phyloP scores from a whole-genome alignment of 2,888 invertebrate species.

The Odiellus spinosus region DNA sequence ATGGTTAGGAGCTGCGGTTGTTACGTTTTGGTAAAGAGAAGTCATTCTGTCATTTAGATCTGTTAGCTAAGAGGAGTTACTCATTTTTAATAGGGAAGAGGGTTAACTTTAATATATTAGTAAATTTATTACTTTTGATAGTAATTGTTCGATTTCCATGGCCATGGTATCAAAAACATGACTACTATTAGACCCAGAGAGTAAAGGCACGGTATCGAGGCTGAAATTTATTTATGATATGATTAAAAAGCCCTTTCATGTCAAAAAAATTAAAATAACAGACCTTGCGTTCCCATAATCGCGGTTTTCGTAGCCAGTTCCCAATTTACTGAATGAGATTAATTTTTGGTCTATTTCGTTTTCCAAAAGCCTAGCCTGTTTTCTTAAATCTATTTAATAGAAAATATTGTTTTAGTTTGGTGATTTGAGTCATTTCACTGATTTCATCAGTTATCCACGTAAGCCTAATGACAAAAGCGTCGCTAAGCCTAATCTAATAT shows the following conservation, averaged over 20 bases:
- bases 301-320: constrained; percentile 36
- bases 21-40: constrained; percentile 33
- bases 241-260: no score
- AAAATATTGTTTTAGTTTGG: not conserved
- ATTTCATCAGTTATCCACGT: no score
- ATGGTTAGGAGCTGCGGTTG: constrained; percentile 36
- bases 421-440: no score
- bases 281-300: constrained; percentile 17
- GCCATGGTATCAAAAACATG: constrained; percentile 85
- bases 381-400: constrained; percentile 53
- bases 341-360: constrained; percentile 93
- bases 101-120: no score
- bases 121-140: constrained; percentile 16
- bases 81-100: no score
- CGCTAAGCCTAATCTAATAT: no score
- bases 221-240: constrained; percentile 33
- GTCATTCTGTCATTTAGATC: constrained; percentile 45
- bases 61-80: constrained; percentile 57
- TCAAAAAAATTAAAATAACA: constrained; percentile 1
- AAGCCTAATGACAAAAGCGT: no score
- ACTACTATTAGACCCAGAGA: constrained; percentile 51
- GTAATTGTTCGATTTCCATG: constrained; percentile 74
- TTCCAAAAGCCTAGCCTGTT: constrained; percentile 80
- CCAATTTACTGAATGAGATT: constrained; percentile 86
- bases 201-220: constrained; percentile 62